A percentile compares a stretch with the other conserved stretches of the same genome.
phyloP scores from a whole-genome alignment of 2,888 invertebrate genomes.

The Patella caerulea region DNA sequence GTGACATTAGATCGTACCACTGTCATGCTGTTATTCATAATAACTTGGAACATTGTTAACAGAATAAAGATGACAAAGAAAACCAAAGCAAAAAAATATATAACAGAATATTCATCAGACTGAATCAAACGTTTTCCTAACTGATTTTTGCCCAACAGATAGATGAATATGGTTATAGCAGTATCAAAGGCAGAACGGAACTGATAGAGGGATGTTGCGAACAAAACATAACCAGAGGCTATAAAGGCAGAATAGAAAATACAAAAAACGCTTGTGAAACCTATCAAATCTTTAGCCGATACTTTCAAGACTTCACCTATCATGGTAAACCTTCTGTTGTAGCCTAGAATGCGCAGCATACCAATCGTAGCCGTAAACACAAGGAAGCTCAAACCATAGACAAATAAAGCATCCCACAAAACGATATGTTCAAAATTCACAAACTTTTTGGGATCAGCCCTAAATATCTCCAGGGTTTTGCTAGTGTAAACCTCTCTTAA shows the following conservation, averaged over 20 bases:
- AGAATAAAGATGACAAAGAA: conserved; percentile 54
- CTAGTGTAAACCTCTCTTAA: conserved; percentile 46
- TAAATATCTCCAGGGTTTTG: conserved; percentile 40
- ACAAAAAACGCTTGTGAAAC: conserved; percentile 71
- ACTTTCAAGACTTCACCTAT: conserved; percentile 70
- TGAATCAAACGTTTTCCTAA: conserved; percentile 42
- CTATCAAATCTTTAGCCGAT: conserved; percentile 68
- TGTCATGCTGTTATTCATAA: conserved; percentile 53
- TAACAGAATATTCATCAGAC: conserved; percentile 47
- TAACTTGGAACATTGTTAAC: conserved; percentile 53
- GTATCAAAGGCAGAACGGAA: conserved; percentile 66
- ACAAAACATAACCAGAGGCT: conserved; percentile 64
- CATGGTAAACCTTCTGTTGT: conserved; percentile 73
- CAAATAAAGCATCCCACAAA: conserved; percentile 68
- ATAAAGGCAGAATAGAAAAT: conserved; percentile 65
- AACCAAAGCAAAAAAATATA: conserved; percentile 52
- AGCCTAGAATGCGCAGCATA: conserved; percentile 69
- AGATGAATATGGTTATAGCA: conserved; percentile 69
- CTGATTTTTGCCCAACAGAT: conserved; percentile 54
- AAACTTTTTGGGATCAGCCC: conserved; percentile 47
- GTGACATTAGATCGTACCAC: conserved; percentile 37
- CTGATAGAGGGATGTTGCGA: conserved; percentile 56
- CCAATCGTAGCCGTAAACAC: conserved; percentile 51
- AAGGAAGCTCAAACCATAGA: conserved; percentile 43
- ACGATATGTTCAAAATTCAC: conserved; percentile 70